Evolutionary conservation across 2,113 vertebrate species (phyloP).

Genomic region (Castor canadensis): DNA sequence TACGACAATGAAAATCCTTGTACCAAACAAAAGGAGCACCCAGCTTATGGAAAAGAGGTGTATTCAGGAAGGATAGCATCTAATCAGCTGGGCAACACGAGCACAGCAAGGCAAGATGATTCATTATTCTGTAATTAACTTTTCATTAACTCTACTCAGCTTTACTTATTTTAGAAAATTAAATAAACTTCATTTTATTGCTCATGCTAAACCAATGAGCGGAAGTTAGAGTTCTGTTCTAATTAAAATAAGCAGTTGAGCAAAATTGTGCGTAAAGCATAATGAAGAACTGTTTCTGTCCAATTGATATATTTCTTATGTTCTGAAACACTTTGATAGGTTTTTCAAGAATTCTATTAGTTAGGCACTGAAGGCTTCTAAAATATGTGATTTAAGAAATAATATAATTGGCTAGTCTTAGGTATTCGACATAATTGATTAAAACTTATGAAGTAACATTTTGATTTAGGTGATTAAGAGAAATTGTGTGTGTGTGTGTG

Average conservation of each 20-base stretch:
- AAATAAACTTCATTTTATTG: conserved; percentile 87
- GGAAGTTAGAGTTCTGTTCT: conserved; percentile 78
- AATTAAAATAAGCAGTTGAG: conserved; percentile 82
- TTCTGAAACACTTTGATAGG: conserved; percentile 71
- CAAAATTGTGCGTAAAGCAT: conserved; percentile 77
- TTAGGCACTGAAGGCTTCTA: conserved; percentile 54
- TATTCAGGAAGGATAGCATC: conserved; percentile 71
- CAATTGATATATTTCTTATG: conserved; percentile 61
- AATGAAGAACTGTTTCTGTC: conserved; percentile 79
- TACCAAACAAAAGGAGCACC: background rate
- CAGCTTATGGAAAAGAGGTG: background rate
- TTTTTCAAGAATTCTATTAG: conserved; percentile 63
- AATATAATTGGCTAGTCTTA: conserved; percentile 57
- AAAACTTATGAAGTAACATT: conserved; percentile 55
- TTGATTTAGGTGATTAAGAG: conserved; percentile 51
- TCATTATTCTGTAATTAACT: conserved; percentile 85
- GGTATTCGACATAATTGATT: conserved; percentile 53
- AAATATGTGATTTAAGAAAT: conserved; percentile 68
- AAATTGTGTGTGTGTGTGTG: background rate
- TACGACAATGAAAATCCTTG: background rate
- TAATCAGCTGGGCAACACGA: conserved; percentile 79
- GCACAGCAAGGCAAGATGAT: conserved; percentile 78
- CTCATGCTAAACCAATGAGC: conserved; percentile 79
- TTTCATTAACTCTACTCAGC: conserved; percentile 85
- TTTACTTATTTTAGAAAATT: conserved; percentile 87